These are phyloP conservation scores for Rhynchotus rufescens DNA, from an alignment of 2,797 vertebrate genomes.

Conservation along the genomic window DNA sequence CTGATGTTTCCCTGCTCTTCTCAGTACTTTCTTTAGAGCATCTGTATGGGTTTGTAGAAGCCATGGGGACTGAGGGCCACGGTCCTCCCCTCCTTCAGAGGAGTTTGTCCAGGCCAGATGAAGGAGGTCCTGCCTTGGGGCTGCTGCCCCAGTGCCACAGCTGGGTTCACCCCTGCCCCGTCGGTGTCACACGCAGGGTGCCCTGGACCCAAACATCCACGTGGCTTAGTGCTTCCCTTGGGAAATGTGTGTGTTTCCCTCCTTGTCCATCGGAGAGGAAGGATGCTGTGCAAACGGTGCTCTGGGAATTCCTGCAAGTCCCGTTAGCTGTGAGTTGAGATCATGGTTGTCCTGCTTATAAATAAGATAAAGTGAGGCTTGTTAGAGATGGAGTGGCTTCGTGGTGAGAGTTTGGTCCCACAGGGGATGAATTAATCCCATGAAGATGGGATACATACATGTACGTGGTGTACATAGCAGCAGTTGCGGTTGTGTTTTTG, in stretches of 20 bases:
- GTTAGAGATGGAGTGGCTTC: neutral
- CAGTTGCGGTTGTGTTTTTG: neutral
- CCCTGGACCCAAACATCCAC: neutral
- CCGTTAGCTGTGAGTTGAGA: neutral
- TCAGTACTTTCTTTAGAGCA: neutral
- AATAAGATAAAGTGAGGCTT: neutral
- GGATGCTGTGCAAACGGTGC: neutral
- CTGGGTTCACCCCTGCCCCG: neutral
- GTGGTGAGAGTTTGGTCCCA: neutral
- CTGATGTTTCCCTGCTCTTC: neutral
- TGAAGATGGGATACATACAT: neutral
- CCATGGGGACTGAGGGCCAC: fast-evolving
- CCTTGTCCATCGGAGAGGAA: neutral
- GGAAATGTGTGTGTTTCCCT: neutral
- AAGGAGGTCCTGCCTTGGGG: neutral
- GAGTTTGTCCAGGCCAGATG: neutral
- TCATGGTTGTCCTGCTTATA: neutral
- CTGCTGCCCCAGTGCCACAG: neutral
- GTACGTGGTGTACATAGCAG: neutral
- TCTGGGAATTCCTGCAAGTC: neutral
- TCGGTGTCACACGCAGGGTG: fast-evolving
- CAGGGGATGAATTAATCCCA: neutral
- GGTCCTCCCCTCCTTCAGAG: neutral
- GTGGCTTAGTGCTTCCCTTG: neutral
- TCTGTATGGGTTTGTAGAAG: neutral